Evolutionary conservation across 30 jellyfish, hydroid and myxozoan species (phyloP), one percentile per base, ranked within the genome.

Genomic region (Chrysaora quinquecirrha): DNA sequence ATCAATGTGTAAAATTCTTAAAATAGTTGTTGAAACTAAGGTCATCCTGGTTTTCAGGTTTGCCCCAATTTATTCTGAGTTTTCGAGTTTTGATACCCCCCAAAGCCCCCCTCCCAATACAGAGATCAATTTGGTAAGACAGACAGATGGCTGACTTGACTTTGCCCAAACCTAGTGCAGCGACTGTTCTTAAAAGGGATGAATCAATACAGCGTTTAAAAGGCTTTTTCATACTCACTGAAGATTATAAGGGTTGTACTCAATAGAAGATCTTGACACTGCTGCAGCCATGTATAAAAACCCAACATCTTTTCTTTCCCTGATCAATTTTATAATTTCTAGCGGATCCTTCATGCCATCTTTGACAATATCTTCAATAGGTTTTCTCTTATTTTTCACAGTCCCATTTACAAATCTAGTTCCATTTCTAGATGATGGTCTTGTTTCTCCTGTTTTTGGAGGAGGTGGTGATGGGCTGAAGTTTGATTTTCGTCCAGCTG

Each of bases 201-300:
- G n/a, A n/a, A n/a, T n/a, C n/a, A n/a, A n/a, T n/a, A n/a, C n/a
- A n/a, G 62, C 23, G 29, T 2, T n/a, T 16, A 29, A 46, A 35
- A 69, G 48, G 11, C 11, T 2, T 4, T 12, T 27, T 32, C 25
- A 9, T 22, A 52, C 97, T 50, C 78, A 94, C 99, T 74, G 76
- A 23, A 94, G 80, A 64, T 87, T 86, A 70, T 94, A 94, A 1
- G 99, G 99, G 72, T 87, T 94, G 83, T 77, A 94, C 18, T 79
- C 90, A 49, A 86, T 86, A 1, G 99, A 88, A 1, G 99, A 87
- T 70, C 95, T 83, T 14, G 96, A 62, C 2, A 80, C 96, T 18
- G 96, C 99, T 3, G 97, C 87, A 19, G 94, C 81, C 99, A 94
- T 94, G 75, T 94, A 94, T 33, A 94, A 32, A 62, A 87, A 94